These are phyloP conservation scores for Odontophorus gujanensis DNA, from an alignment of 2,113 vertebrate species.

Conservation along the genomic window DNA sequence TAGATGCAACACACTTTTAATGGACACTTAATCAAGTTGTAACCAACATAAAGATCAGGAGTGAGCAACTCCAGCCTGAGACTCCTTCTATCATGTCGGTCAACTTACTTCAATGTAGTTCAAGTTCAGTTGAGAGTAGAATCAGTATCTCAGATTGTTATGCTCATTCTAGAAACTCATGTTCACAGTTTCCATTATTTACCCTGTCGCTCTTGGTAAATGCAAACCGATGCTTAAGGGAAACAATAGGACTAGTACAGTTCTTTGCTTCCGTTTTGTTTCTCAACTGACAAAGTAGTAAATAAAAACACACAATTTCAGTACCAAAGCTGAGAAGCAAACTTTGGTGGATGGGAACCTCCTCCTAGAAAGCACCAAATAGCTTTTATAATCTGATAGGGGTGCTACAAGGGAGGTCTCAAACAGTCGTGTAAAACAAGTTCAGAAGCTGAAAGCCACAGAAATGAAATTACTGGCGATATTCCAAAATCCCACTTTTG, in stretches of 20 bases:
- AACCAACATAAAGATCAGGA: not conserved
- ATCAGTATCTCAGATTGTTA: not conserved
- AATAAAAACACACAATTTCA: not conserved
- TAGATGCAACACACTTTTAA: not conserved
- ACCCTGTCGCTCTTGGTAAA: not conserved
- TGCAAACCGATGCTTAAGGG: not conserved
- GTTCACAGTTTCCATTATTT: not conserved
- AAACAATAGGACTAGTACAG: not conserved
- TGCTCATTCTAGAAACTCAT: not conserved
- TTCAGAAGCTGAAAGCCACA: not conserved
- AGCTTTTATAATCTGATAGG: not conserved
- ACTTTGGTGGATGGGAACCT: not conserved
- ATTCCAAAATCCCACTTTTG: not conserved
- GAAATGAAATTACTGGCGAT: not conserved
- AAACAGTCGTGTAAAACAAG: not conserved
- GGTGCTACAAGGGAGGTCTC: not conserved
- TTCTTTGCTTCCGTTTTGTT: not conserved
- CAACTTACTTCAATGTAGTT: not conserved
- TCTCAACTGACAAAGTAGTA: not conserved
- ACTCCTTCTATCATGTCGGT: not conserved
- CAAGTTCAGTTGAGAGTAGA: not conserved
- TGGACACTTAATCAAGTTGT: not conserved
- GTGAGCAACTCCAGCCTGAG: not conserved
- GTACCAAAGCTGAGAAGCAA: not conserved
- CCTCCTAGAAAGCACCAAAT: not conserved